These are phyloP conservation scores for Ophiothrix spiculata DNA, from an alignment of 35 echinoderm and acorn worm genomes.

Conservation along the genomic window DNA sequence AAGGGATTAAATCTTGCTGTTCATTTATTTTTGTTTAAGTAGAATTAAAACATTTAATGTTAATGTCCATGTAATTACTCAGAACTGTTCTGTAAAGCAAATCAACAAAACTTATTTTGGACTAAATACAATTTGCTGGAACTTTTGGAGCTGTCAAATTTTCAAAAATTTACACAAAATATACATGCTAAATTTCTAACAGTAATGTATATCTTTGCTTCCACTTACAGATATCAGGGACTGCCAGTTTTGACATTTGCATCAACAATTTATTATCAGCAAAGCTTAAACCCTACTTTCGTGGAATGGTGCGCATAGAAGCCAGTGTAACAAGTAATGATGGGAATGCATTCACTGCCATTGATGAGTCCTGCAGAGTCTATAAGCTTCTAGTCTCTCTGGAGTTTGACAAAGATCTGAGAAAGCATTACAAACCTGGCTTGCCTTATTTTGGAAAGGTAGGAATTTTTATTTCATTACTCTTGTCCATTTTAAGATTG, in stretches of 20 bases:
- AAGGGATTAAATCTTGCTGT: too few species aligned
- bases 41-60: too few species aligned
- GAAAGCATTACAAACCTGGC: conserved; percentile 93
- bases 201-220: neutral
- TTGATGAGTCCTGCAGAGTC: conserved; percentile 83
- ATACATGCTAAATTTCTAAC: neutral
- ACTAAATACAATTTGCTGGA: too few species aligned
- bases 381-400: conserved; percentile 71
- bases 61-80: too few species aligned
- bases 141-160: too few species aligned
- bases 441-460: conserved; percentile 93
- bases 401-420: conserved; percentile 65
- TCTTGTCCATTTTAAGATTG: too few species aligned
- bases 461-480: too few species aligned
- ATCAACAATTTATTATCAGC: conserved; percentile 47
- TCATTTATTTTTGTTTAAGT: too few species aligned
- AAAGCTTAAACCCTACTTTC: conserved; percentile 56
- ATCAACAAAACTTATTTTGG: too few species aligned
- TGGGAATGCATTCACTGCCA: conserved; percentile 69
- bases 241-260: conserved; percentile 73
- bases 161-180: too few species aligned
- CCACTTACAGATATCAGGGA: conserved; percentile 72
- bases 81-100: too few species aligned
- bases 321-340: conserved; percentile 84
- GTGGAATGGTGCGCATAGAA: conserved; percentile 79